Base-by-base conservation (phyloP, 1,140 invertebrate species). In the Cydia fagiglandana region DNA sequence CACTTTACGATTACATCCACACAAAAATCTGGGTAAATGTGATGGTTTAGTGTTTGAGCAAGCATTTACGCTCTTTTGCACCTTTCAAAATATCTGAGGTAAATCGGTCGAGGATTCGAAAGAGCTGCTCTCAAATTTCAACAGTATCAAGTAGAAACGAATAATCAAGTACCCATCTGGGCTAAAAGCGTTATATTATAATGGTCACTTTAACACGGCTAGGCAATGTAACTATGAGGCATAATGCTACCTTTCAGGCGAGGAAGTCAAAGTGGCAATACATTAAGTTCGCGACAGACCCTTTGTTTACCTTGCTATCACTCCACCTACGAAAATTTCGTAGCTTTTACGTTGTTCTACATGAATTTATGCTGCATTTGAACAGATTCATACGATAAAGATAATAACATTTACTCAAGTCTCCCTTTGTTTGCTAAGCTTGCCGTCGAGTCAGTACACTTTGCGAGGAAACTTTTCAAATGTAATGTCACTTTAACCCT, bases 401-500 rank as follows among this genome's bases (percentile, higher is more conserved):
- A 66, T 38, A 66, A 34, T 30, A 66, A 66, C 34, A 70, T 70
- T 45, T 38, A 70, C 66, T 70, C 64, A 34, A 68, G 17, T 28
- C 30, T 38, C 64, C 34, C 66, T 70, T 70, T 70, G 66, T 70
- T 70, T 70, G 45, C 66, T 2, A 70, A 70, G 66, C 45, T 70
- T 41, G 66, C 34, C n/a, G 66, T 45, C 30, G 30, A 17, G 66
- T 41, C 66, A 38, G 38, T 70, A 70, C 34, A 70, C 66, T 70
- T 70, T 70, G 38, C 30, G 66, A 70, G 66, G 30, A 70, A 70
- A 70, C 66, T 70, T 70, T 70, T 70, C 66, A 70, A 70, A 70
- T 70, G 66, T 45, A 70, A 70, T 70, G 66, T 70, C 66, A 70
- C 66, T 70, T 70, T 70, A 70, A 70, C 66, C 66, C 66, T 70